Conservation (phyloP, 2,113 vertebrate species). For the Seriola rivoliana region DNA sequence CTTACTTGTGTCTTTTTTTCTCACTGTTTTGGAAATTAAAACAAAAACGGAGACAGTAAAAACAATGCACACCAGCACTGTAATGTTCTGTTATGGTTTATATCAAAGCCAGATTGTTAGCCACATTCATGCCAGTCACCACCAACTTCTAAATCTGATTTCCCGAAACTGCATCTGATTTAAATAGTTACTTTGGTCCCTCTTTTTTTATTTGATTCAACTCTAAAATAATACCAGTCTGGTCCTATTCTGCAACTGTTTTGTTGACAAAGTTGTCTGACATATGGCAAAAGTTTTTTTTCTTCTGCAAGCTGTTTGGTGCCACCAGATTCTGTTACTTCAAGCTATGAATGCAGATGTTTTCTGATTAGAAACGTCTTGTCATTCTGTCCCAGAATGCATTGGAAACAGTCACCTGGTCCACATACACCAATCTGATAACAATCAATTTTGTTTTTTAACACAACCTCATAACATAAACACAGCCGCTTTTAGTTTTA, state of each 20-base stretch:
- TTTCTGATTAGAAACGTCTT: neutral
- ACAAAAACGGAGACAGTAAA: neutral
- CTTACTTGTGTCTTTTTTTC: neutral
- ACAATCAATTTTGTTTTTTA: neutral
- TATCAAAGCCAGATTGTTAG: neutral
- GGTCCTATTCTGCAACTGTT: neutral
- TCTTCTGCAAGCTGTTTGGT: neutral
- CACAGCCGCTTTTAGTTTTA: neutral
- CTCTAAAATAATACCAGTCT: neutral
- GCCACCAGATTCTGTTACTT: neutral
- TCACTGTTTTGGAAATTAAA: neutral
- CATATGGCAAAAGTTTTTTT: neutral
- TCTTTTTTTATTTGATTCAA: slow-evolving; percentile 1
- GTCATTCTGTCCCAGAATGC: neutral
- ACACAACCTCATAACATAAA: neutral
- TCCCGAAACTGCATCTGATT: neutral
- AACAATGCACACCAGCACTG: neutral
- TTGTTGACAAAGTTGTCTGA: neutral
- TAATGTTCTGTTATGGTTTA: neutral
- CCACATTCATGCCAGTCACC: slow-evolving; percentile 1
- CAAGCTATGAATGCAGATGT: neutral
- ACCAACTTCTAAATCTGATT: slow-evolving; percentile 1
- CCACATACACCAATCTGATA: neutral
- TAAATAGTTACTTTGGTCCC: neutral
- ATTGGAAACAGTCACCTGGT: neutral